These are phyloP conservation scores for Epinotia nisella DNA, from an alignment of 2,888 invertebrate genomes.

Conservation along the genomic window DNA sequence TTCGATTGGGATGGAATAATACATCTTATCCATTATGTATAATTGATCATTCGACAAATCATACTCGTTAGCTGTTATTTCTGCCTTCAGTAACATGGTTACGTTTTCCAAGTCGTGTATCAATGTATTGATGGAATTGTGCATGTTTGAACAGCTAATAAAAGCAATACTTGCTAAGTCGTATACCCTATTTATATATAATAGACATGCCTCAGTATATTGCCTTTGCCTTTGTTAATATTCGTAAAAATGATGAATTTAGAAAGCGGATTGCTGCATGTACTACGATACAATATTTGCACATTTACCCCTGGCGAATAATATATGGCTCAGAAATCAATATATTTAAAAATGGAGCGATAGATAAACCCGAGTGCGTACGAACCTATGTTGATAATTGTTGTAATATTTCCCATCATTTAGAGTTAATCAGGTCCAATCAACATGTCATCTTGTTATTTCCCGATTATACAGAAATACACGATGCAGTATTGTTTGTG, in stretches of 20 bases:
- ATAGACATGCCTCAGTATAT: neutral
- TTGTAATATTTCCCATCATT: neutral
- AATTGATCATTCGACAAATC: too few species aligned
- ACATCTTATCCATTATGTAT: too few species aligned
- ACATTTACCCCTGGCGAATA: neutral
- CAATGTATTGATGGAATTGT: too few species aligned
- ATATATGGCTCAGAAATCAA: neutral
- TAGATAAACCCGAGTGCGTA: neutral
- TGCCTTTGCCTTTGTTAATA: neutral
- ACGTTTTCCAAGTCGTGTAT: too few species aligned
- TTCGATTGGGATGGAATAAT: too few species aligned
- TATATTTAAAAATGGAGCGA: neutral
- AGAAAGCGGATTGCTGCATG: neutral
- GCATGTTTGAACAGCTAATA: too few species aligned
- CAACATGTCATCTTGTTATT: neutral
- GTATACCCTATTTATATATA: too few species aligned
- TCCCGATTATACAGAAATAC: neutral
- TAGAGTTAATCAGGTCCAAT: neutral
- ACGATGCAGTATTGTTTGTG: constrained; percentile 4
- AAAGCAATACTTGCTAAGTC: too few species aligned
- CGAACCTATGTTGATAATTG: neutral
- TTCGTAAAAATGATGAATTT: neutral
- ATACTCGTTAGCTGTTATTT: too few species aligned
- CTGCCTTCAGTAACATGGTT: too few species aligned
- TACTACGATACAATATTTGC: neutral